phyloP scores from a whole-genome alignment of 2,888 invertebrate species.

The Elmis aenea region DNA sequence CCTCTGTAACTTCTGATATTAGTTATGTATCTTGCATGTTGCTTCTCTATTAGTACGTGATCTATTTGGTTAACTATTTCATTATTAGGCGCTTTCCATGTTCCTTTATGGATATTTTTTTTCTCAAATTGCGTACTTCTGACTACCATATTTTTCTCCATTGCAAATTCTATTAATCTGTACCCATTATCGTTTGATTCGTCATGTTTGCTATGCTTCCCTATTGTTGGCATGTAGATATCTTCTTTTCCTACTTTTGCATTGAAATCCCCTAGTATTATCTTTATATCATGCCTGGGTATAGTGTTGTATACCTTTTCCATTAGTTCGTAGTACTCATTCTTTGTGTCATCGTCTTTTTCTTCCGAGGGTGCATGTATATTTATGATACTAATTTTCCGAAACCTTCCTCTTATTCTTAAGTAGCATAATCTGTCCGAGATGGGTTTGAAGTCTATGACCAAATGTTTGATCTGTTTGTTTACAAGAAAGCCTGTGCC shows the following conservation, averaged over 20 bases:
- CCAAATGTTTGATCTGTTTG: neutral
- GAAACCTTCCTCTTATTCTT: slow-evolving; percentile 15
- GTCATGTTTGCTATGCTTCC: too few relatives aligned
- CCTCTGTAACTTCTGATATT: too few relatives aligned
- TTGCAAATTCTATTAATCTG: neutral
- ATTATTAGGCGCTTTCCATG: neutral
- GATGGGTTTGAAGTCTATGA: neutral
- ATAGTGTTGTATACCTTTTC: slow-evolving; percentile 6
- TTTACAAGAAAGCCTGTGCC: slow-evolving; percentile 1
- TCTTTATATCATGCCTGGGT: slow-evolving; percentile 13
- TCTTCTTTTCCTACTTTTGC: slow-evolving; percentile 13
- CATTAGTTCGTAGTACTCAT: slow-evolving; percentile 13
- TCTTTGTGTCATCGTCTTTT: slow-evolving; percentile 11
- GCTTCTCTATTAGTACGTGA: slow-evolving; percentile 4
- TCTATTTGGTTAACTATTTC: slow-evolving; percentile 7
- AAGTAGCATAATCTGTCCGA: too few relatives aligned
- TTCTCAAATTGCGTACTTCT: neutral
- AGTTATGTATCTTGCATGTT: too few relatives aligned
- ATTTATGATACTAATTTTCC: slow-evolving; percentile 16
- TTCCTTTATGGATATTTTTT: slow-evolving; percentile 1
- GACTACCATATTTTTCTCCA: neutral
- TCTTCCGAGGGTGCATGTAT: slow-evolving; percentile 18
- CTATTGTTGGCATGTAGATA: slow-evolving; percentile 10
- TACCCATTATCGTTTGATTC: slow-evolving; percentile 1
- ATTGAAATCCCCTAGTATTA: slow-evolving; percentile 15